These are phyloP conservation scores for Galaxea fascicularis DNA, from an alignment of 92 coral and sea anemone species.

Conservation along the genomic window DNA sequence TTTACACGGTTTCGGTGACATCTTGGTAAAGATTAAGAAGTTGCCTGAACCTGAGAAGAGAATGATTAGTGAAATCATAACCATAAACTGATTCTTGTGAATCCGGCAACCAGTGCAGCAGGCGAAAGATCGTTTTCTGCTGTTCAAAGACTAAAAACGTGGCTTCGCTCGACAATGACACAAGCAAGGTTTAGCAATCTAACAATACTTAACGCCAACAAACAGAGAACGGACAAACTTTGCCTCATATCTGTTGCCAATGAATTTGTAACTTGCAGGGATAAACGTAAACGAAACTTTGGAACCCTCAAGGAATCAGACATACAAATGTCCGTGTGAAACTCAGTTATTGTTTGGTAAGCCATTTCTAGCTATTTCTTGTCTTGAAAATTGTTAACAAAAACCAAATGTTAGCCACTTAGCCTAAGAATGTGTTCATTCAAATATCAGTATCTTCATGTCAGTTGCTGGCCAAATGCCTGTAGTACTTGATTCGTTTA, in stretches of 20 bases:
- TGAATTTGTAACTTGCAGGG: conserved; percentile 46
- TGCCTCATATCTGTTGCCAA: conserved; percentile 46
- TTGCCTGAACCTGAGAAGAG: conserved; percentile 67
- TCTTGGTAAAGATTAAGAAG: conserved; percentile 52
- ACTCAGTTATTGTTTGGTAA: no score
- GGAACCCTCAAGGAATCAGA: no score
- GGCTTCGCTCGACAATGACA: conserved; percentile 70
- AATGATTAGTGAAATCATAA: conserved; percentile 70
- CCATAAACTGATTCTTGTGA: conserved; percentile 67
- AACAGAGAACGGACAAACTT: conserved; percentile 16
- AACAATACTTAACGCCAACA: conserved; percentile 62
- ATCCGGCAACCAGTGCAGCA: no score
- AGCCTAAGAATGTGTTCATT: no score
- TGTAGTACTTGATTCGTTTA: no score
- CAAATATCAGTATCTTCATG: no score
- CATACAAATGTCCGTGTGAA: no score
- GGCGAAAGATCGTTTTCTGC: conserved; percentile 79
- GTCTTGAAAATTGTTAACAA: no score
- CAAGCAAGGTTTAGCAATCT: conserved; percentile 73
- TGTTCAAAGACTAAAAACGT: conserved; percentile 76
- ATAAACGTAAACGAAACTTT: no score
- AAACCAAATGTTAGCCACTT: no score
- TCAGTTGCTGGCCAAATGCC: no score
- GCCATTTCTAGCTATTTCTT: no score
- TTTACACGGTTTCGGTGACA: conserved; percentile 69